Percentiles rank a stretch among this genome's conserved stretches.
These are phyloP conservation scores for Oasisia sp. DNA, from an alignment of 2,888 invertebrate species.

Conservation along the genomic window DNA sequence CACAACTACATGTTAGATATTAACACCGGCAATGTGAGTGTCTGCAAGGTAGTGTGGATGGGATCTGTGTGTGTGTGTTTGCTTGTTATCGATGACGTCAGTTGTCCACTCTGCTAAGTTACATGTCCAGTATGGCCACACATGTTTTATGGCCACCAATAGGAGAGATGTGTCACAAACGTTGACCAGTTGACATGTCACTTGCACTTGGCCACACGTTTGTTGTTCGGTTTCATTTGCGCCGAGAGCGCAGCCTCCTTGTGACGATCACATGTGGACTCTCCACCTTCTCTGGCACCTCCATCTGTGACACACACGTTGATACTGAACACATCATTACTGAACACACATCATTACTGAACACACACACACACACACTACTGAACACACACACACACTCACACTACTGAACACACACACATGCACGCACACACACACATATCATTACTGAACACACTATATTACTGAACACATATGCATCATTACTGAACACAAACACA, in stretches of 20 bases:
- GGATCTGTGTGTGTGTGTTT: too few species aligned
- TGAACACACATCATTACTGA: neutral
- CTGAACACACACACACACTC: too few species aligned
- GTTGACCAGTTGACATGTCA: neutral
- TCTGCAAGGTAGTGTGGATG: too few species aligned
- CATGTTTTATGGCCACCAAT: neutral
- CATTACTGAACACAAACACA: too few species aligned
- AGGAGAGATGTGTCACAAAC: neutral
- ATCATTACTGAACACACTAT: too few species aligned
- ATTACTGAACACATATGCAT: too few species aligned
- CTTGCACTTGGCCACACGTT: neutral
- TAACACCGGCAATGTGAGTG: neutral
- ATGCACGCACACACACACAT: too few species aligned
- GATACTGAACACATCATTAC: neutral
- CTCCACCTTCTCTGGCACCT: neutral
- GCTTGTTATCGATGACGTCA: neutral
- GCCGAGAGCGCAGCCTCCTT: neutral
- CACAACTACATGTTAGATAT: neutral
- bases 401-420: too few species aligned
- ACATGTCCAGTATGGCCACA: neutral
- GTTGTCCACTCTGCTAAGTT: neutral
- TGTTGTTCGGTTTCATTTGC: neutral
- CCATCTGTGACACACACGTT: neutral
- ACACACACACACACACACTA: too few species aligned
- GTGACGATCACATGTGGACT: neutral